phyloP scores from a whole-genome alignment of 2,888 invertebrate genomes.

The Macaria liturata region DNA sequence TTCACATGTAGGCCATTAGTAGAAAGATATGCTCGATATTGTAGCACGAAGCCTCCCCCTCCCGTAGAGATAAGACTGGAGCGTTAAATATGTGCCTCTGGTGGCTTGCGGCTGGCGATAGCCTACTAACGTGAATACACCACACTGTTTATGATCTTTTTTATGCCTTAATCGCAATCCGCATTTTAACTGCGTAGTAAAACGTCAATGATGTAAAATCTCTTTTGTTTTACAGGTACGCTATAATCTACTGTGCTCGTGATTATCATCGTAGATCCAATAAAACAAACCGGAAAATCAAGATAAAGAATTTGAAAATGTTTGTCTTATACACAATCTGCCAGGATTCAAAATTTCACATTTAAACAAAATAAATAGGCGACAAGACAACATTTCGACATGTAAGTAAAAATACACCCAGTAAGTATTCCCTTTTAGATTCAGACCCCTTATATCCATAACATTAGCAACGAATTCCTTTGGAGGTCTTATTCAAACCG shows the following conservation, averaged over 20 bases:
- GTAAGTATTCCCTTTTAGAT: too few relatives aligned
- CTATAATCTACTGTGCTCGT: neutral
- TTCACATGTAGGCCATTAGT: constrained; percentile 77
- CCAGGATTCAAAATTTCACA: too few relatives aligned
- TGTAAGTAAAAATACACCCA: too few relatives aligned
- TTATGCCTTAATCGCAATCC: constrained; percentile 42
- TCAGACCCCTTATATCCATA: too few relatives aligned
- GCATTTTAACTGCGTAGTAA: constrained; percentile 31
- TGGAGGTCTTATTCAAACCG: constrained; percentile 8
- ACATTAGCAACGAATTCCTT: constrained; percentile 4
- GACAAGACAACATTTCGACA: too few relatives aligned
- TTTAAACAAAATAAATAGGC: too few relatives aligned
- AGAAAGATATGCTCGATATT: constrained; percentile 74
- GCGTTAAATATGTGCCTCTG: constrained; percentile 70
- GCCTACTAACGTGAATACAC: constrained; percentile 49
- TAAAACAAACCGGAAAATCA: too few relatives aligned
- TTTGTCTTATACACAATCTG: too few relatives aligned
- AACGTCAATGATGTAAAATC: constrained; percentile 31
- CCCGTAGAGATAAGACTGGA: constrained; percentile 66
- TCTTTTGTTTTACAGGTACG: constrained; percentile 45
- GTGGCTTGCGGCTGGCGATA: constrained; percentile 57
- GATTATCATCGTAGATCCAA: too few relatives aligned
- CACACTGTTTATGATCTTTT: constrained; percentile 45
- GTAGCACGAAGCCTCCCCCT: constrained; percentile 58
- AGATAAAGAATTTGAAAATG: too few relatives aligned